Evolutionary conservation across 2,113 vertebrate species (phyloP), one percentile per base, ranked within the genome.

Genomic region (Petromus typicus): DNA sequence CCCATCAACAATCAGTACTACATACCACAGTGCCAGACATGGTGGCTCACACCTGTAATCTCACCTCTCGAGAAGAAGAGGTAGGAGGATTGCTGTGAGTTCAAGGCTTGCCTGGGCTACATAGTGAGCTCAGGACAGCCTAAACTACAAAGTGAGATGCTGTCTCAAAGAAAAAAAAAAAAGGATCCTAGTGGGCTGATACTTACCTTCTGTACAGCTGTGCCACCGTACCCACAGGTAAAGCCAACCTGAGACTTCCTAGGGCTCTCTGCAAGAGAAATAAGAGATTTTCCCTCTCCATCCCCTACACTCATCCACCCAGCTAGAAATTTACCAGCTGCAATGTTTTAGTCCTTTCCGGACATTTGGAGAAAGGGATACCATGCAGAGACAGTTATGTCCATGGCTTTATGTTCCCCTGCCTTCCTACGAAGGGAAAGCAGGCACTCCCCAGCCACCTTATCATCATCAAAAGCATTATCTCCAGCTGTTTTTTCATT

Each of bases 401-500:
- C 93, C 0, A 1, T 69, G 57, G 86, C 80, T 97, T 22, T 88
- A 7, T 18, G 90, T 91, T 86, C 86, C 93, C 9, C 6, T 83
- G 34, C 91, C n/a, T 93, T 94, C 66, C 18, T 80, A 57, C 0
- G 0, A 0, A 78, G 37, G 86, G 90, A 78, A 96, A 57, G 23
- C 89, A 81, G 64, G 88, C 56, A n/a, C 97, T 75, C 94, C 48
- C 48, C n/a, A 48, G 83, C 96, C 54, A 95, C 73, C 45, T 97
- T 89, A 94, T 96, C 82, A 23, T 56, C 61, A 16, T 30, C 48
- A 71, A 73, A 96, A 27, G 67, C 9, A 0, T 89, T 97, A 43
- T 90, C 96, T 4, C 32, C 96, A 96, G 59, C 95, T 89, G 69
- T 63, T 86, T 94, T 89, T 97, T 95, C 93, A 86, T 96, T 96